Evolutionary conservation across 2,888 invertebrate genomes (phyloP).

Genomic region (Hirtodrosophila cameraria): DNA sequence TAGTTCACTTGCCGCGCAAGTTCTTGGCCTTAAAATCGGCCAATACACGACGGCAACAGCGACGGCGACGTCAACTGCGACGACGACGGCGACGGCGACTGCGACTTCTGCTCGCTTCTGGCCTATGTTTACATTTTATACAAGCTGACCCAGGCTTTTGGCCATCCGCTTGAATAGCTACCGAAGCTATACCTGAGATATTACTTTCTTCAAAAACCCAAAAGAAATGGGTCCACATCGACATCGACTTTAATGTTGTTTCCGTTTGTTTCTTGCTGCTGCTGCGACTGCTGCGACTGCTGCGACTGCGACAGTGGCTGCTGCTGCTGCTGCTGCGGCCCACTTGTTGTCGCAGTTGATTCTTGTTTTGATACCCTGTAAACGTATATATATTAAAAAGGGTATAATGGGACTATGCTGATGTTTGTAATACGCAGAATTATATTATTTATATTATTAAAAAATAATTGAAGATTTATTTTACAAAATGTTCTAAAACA

Average conservation of each 20-base stretch:
- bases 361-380: conserved; percentile 17
- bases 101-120: conserved; percentile 30
- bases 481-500: too few relatives aligned
- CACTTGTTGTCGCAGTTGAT: conserved; percentile 38
- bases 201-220: conserved; percentile 67
- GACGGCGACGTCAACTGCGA: background rate
- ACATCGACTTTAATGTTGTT: conserved; percentile 50
- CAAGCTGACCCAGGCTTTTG: conserved; percentile 35
- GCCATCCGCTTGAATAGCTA: conserved; percentile 49
- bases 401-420: too few relatives aligned
- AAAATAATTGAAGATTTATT: too few relatives aligned
- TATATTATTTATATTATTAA: too few relatives aligned
- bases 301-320: too few relatives aligned
- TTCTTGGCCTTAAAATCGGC: conserved; percentile 78
- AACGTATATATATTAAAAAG: too few relatives aligned
- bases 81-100: background rate
- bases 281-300: conserved; percentile 10
- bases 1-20: conserved; percentile 78
- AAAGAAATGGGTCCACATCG: conserved; percentile 70
- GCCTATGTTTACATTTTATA: conserved; percentile 45
- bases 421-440: too few relatives aligned
- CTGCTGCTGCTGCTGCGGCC: conserved; percentile 12
- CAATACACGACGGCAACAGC: conserved; percentile 45
- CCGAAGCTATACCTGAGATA: conserved; percentile 46
- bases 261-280: conserved; percentile 39